These are phyloP conservation scores for Podocnemis expansa DNA, from an alignment of 2,113 vertebrate genomes.

Conservation along the genomic window DNA sequence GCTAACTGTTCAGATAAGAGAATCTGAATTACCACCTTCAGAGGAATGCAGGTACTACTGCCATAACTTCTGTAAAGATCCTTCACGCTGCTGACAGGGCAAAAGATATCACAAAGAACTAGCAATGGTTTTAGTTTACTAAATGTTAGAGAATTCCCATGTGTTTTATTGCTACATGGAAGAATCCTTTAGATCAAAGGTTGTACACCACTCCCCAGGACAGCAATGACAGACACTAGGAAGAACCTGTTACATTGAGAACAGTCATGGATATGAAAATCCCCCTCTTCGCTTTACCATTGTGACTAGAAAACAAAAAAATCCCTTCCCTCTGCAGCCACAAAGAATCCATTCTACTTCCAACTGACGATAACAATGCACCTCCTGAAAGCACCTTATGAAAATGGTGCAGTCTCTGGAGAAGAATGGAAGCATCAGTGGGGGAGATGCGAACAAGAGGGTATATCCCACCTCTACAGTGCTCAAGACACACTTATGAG, in stretches of 20 bases:
- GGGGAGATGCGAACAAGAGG: not conserved
- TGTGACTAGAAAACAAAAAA: not conserved
- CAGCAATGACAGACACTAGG: not conserved
- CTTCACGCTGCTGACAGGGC: not conserved
- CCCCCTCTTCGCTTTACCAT: not conserved
- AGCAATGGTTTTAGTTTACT: not conserved
- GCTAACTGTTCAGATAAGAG: not conserved
- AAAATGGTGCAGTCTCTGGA: no score
- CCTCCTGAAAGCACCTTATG: not conserved
- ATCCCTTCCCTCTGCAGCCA: not conserved
- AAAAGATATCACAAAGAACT: not conserved
- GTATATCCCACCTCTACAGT: not conserved
- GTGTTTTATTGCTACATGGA: not conserved
- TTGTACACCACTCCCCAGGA: not conserved
- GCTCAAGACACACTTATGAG: not conserved
- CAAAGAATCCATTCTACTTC: not conserved
- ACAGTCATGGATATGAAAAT: not conserved
- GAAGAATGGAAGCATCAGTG: not conserved
- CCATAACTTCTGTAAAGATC: not conserved
- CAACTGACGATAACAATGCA: not conserved
- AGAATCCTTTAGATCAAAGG: not conserved
- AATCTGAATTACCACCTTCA: not conserved
- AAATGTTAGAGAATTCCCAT: not conserved
- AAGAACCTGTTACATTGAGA: not conserved
- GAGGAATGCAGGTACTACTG: not conserved